phyloP scores from a whole-genome alignment of 2,113 vertebrate genomes.

The Alligator mississippiensis region DNA sequence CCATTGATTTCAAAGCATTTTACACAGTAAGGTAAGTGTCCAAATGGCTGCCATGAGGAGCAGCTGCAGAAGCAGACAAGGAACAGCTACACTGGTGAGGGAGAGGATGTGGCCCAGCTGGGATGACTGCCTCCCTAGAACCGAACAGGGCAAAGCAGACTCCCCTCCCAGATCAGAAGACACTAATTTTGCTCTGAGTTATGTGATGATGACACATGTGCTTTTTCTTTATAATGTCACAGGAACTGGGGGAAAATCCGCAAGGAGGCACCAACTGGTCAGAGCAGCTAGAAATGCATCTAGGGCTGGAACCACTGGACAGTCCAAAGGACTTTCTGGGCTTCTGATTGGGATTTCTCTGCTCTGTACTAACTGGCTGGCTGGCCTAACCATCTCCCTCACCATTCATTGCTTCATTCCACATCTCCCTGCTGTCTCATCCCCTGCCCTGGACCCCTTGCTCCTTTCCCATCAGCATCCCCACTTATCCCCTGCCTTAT shows the following conservation, averaged over 20 bases:
- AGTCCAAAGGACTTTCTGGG: constrained; percentile 7
- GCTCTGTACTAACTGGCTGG: background rate
- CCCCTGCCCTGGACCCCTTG: background rate
- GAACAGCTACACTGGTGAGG: no score
- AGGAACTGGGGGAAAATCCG: background rate
- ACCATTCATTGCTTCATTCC: background rate
- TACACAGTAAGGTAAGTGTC: background rate
- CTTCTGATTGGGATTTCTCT: background rate
- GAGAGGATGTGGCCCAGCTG: no score
- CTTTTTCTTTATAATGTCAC: background rate
- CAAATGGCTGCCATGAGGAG: background rate
- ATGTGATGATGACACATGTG: background rate
- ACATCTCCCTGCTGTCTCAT: background rate
- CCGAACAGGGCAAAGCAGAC: no score
- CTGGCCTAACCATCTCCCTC: background rate
- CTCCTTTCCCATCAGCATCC: background rate
- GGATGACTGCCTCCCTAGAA: no score
- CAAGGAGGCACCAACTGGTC: no score
- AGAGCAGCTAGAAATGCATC: no score
- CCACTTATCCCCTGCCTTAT: no score
- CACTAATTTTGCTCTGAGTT: background rate
- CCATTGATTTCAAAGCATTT: background rate
- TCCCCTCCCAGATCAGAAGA: no score
- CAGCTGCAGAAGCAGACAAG: no score
- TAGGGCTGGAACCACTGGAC: no score